Base-by-base conservation (phyloP, 1,140 invertebrate genomes). In the Druon quercuslanigerum region DNA sequence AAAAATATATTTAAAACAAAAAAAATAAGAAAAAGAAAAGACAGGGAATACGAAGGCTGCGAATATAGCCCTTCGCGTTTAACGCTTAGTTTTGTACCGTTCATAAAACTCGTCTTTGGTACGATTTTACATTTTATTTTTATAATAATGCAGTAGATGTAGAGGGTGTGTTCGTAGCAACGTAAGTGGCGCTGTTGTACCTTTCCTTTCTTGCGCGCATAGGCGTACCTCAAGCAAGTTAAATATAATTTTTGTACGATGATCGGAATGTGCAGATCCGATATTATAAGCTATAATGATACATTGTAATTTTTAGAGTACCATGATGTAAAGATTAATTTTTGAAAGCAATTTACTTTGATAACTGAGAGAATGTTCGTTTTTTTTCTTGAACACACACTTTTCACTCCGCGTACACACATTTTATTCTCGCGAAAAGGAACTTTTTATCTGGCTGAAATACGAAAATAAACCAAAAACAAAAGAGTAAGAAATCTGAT, bases 101-200 rank as follows among this genome's bases (percentile, higher is more conserved):
- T 87, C 80, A 85, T 85, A 83, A 82, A 86, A 87, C 85, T 88
- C 88, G 88, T 88, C 84, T 85, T 87, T 84, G 84, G 87, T 90
- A 90, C 88, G 89, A 89, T 89, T 86, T 91, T 90, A 90, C 87
- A 91, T 90, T 90, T 91, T 91, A 91, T 91, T 91, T 91, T 91
- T 91, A 88, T 91, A 91, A 90, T 87, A 87, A 90, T 86, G 84
- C 84, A 83, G 87, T 88, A 89, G 87, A 84, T 70, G 83, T 88
- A 88, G 82, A 82, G 82, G 74, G 76, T 73, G 79, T 75, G 60
- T 78, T 80, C 72, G 76, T 70, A 72, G 76, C 79, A 82, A 81
- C 82, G 80, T 82, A 83, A 86, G 83, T 85, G 86, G 84, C 80
- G 83, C 84, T 83, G 84, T 84, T 84, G 85, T 71, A 71, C 82